Evolutionary conservation across 2,113 vertebrate genomes (phyloP).

Genomic region (Tauraco erythrolophus): DNA sequence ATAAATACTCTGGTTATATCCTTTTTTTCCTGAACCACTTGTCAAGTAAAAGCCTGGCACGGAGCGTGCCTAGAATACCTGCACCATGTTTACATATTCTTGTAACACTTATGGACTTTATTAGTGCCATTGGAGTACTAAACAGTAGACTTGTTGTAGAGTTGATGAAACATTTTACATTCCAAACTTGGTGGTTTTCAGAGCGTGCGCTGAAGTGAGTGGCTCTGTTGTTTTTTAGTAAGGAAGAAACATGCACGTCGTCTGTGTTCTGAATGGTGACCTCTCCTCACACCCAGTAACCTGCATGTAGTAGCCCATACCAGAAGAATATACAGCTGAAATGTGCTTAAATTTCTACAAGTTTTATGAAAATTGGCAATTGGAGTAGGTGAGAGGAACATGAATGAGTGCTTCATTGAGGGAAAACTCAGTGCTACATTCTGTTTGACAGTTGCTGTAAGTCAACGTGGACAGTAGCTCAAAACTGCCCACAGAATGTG

Average conservation of each 20-base stretch:
- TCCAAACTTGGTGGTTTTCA: neutral
- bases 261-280: neutral
- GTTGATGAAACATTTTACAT: neutral
- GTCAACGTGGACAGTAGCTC: neutral
- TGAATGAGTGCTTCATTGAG: neutral
- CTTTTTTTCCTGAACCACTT: neutral
- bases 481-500: neutral
- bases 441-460: neutral
- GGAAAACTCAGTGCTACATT: neutral
- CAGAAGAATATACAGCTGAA: neutral
- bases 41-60: neutral
- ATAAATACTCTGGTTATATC: neutral
- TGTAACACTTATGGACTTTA: fast-evolving
- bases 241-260: fast-evolving
- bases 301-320: fast-evolving
- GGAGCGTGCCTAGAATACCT: neutral
- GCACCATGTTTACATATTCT: fast-evolving
- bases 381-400: neutral
- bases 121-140: neutral
- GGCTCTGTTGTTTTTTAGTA: neutral
- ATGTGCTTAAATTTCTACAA: neutral
- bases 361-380: fast-evolving
- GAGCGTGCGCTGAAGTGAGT: neutral
- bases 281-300: neutral
- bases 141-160: neutral